These are phyloP conservation scores for Macquaria ambigua DNA, from an alignment of 2,113 vertebrate genomes.

Conservation along the genomic window DNA sequence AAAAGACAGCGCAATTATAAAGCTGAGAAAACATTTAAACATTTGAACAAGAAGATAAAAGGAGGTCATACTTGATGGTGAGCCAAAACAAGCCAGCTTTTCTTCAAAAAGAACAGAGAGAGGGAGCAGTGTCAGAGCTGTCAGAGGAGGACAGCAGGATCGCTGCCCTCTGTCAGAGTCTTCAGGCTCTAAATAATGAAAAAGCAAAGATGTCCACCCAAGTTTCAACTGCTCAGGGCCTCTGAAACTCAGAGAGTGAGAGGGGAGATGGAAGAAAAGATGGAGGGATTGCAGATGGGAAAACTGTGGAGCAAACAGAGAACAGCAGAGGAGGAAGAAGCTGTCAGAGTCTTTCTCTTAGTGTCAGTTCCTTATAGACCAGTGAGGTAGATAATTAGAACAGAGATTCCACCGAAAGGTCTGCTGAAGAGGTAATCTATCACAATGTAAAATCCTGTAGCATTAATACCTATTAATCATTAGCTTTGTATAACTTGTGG, in stretches of 20 bases:
- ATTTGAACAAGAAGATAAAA: slow-evolving; percentile 7
- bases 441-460: background rate
- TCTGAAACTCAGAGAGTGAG: slow-evolving; percentile 16
- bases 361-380: slow-evolving; percentile 18
- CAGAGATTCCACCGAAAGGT: background rate
- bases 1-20: background rate
- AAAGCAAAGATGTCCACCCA: slow-evolving; percentile 37
- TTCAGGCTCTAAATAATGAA: slow-evolving; percentile 39
- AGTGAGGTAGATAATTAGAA: background rate
- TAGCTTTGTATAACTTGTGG: background rate
- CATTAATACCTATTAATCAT: background rate
- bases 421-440: background rate
- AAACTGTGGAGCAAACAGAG: slow-evolving; percentile 31
- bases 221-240: slow-evolving; percentile 43
- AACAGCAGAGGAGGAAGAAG: slow-evolving; percentile 17
- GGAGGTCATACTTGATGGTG: background rate
- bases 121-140: slow-evolving; percentile 33
- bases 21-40: background rate
- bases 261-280: slow-evolving; percentile 28
- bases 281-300: slow-evolving; percentile 27
- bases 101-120: background rate
- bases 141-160: slow-evolving; percentile 46
- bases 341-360: slow-evolving; percentile 18
- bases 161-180: slow-evolving; percentile 51
- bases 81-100: slow-evolving; percentile 8